phyloP scores from a whole-genome alignment of 2,113 vertebrate genomes.

The Jacana jacana region DNA sequence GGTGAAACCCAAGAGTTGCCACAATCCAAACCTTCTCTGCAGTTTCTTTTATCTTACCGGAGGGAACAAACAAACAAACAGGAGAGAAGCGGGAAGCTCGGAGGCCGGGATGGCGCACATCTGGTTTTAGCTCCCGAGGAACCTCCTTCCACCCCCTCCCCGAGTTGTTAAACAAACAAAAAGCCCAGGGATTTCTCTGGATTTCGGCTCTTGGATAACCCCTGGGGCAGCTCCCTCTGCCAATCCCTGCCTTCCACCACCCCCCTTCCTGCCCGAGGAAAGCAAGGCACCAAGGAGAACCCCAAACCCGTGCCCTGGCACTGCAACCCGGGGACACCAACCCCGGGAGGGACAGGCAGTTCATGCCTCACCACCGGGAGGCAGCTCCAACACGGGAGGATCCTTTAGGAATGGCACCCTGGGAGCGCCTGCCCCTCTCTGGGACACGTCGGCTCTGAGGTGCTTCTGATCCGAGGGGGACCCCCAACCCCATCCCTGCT shows the following conservation, averaged over 20 bases:
- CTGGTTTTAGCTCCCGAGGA: conserved; percentile 41
- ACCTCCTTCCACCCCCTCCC: not conserved
- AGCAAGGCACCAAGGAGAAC: not conserved
- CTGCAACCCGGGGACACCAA: rapidly evolving
- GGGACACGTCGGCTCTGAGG: not conserved
- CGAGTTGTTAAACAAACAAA: conserved; percentile 6
- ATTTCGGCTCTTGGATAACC: not conserved
- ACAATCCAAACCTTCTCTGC: not conserved
- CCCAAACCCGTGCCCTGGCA: not conserved
- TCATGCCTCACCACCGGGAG: not conserved
- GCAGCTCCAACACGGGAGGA: not conserved
- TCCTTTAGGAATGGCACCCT: not conserved
- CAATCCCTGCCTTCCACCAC: not conserved
- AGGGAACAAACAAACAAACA: not conserved
- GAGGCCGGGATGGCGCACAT: conserved; percentile 3
- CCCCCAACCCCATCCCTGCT: rapidly evolving
- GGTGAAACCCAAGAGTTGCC: not conserved
- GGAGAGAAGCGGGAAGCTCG: not conserved
- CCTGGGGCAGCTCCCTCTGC: not conserved
- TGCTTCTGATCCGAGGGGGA: not conserved
- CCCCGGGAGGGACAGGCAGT: no score
- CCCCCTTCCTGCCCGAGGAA: not conserved
- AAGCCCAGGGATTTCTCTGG: not conserved
- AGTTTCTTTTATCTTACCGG: not conserved
- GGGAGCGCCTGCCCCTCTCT: not conserved